These are phyloP conservation scores for Bombylius major DNA, from an alignment of 2,888 invertebrate species.

Conservation along the genomic window DNA sequence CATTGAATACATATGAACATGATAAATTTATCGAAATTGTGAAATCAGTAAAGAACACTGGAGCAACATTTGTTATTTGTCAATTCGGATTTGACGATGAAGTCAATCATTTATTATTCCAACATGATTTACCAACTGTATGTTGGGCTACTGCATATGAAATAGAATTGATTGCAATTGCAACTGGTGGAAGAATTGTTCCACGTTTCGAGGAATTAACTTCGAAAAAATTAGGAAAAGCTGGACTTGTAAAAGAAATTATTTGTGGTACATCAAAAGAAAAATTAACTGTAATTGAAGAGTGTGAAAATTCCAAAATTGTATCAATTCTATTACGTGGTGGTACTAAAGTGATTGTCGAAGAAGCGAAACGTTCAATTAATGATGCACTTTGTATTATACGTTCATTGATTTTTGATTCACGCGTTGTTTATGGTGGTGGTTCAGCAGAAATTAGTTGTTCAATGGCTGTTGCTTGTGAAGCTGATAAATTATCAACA, in stretches of 20 bases:
- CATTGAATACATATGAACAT: slow-evolving; percentile 82
- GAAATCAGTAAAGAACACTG: slow-evolving; percentile 63
- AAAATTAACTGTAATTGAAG: slow-evolving; percentile 94
- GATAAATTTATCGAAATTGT: slow-evolving; percentile 96
- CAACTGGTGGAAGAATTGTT: slow-evolving; percentile 96
- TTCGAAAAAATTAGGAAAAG: slow-evolving; percentile 79
- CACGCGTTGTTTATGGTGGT: slow-evolving; percentile 46
- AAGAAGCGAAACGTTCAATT: slow-evolving; percentile 80
- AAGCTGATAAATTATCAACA: slow-evolving; percentile 77
- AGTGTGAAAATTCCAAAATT: slow-evolving; percentile 92
- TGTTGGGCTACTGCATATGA: slow-evolving; percentile 99
- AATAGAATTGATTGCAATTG: slow-evolving; percentile 97
- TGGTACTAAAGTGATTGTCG: slow-evolving; percentile 78
- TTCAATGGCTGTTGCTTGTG: slow-evolving; percentile 75
- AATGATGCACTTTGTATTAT: slow-evolving; percentile 84
- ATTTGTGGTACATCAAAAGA: slow-evolving; percentile 94
- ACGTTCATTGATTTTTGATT: slow-evolving; percentile 51
- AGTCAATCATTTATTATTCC: slow-evolving; percentile 91
- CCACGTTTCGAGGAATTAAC: slow-evolving; percentile 94
- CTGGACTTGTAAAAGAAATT: slow-evolving; percentile 86
- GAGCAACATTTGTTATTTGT: slow-evolving; percentile 93
- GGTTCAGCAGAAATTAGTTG: slow-evolving; percentile 75
- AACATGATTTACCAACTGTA: slow-evolving; percentile 86
- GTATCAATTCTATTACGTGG: slow-evolving; percentile 91
- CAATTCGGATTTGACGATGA: slow-evolving; percentile 99